Percentiles rank a stretch among this genome's conserved stretches.
These are phyloP conservation scores for Erpornis zantholeuca DNA, from an alignment of 2,113 vertebrate species.

Conservation along the genomic window DNA sequence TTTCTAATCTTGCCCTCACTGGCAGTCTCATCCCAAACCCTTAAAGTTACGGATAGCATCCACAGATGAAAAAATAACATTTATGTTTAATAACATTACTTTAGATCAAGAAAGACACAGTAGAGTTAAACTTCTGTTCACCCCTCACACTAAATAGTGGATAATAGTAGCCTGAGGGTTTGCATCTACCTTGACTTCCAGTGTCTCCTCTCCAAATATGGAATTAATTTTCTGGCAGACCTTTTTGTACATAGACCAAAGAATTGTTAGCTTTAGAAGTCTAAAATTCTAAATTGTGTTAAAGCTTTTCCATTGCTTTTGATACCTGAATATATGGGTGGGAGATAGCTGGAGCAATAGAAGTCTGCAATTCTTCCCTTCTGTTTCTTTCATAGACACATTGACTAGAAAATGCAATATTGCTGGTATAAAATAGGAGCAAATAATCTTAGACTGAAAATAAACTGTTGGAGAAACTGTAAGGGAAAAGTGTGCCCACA, in stretches of 20 bases:
- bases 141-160: background rate
- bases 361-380: background rate
- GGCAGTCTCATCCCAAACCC: background rate
- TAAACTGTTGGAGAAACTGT: background rate
- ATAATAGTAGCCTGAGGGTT: background rate
- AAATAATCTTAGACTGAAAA: constrained; percentile 20
- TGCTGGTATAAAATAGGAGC: background rate
- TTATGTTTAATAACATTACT: background rate
- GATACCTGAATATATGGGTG: background rate
- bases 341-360: background rate
- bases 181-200: background rate
- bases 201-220: background rate
- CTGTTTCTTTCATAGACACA: background rate
- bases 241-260: background rate
- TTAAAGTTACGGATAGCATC: background rate
- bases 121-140: background rate
- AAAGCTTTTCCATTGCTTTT: background rate
- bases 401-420: background rate
- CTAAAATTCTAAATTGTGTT: background rate
- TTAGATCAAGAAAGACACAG: background rate
- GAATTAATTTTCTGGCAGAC: background rate
- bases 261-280: background rate
- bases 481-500: background rate
- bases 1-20: background rate
- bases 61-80: background rate